A percentile compares a stretch with the other conserved stretches of the same genome.
Evolutionary conservation across 1,140 invertebrate genomes (phyloP).

Genomic region (Laupala kohalensis): DNA sequence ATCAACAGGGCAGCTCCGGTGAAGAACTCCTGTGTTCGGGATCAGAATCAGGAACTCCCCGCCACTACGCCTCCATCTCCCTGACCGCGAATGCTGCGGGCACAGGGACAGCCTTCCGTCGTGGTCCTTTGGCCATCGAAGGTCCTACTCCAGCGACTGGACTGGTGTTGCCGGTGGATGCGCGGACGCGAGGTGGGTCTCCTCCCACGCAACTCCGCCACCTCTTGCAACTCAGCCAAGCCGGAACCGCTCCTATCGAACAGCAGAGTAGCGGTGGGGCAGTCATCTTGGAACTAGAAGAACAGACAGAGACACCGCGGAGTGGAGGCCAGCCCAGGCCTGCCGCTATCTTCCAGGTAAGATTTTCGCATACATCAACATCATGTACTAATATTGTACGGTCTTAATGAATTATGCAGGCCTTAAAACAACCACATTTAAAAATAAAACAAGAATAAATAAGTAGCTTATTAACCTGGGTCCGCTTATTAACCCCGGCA

Average conservation of each 20-base stretch:
- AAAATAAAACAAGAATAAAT: too few relatives aligned
- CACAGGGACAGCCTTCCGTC: not conserved
- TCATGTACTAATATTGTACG: too few relatives aligned
- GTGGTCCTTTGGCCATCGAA: not conserved
- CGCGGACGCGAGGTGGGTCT: not conserved
- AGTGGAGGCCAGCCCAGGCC: not conserved
- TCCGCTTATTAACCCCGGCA: too few relatives aligned
- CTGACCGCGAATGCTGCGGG: not conserved
- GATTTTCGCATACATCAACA: not conserved
- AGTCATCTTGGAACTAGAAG: constrained; percentile 13
- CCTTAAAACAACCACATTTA: too few relatives aligned
- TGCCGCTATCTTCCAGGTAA: constrained; percentile 11
- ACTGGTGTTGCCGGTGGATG: too few relatives aligned
- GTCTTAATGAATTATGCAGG: too few relatives aligned
- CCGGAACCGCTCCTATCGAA: not conserved
- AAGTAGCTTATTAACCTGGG: too few relatives aligned
- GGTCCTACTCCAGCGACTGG: not conserved
- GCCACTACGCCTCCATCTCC: not conserved
- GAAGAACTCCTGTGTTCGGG: constrained; percentile 3
- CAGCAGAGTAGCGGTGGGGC: not conserved
- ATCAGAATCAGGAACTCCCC: constrained; percentile 7
- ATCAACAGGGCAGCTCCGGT: constrained; percentile 13
- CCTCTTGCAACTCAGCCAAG: not conserved
- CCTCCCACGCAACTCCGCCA: not conserved
- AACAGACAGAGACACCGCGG: not conserved